Percentiles rank a stretch among this genome's conserved stretches.
phyloP scores from a whole-genome alignment of 2,113 vertebrate genomes.

The Stictonetta naevosa region DNA sequence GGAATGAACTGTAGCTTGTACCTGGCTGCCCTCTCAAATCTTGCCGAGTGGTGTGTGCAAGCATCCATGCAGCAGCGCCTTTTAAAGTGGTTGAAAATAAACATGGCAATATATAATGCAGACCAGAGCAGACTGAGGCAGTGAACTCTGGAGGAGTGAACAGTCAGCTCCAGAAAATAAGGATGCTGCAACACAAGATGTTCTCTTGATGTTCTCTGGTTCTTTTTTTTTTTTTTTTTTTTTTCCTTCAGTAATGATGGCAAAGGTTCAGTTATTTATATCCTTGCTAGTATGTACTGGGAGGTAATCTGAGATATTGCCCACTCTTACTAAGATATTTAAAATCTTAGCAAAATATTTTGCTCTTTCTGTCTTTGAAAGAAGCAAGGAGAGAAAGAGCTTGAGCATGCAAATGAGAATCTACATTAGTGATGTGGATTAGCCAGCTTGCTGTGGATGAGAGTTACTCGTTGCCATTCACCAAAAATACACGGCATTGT shows the following conservation, averaged over 20 bases:
- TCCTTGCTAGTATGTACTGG: background rate
- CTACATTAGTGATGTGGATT: background rate
- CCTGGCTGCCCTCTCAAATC: background rate
- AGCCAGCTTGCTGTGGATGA: background rate
- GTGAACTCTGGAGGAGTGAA: background rate
- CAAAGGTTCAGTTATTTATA: background rate
- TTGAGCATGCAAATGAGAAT: background rate
- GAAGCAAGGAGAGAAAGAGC: background rate
- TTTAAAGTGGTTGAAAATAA: background rate
- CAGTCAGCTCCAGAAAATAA: background rate
- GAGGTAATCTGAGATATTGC: background rate
- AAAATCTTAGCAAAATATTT: background rate
- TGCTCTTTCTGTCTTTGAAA: background rate
- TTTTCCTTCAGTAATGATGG: background rate
- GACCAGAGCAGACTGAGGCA: background rate
- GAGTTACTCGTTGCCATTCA: background rate
- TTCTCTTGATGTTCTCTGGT: background rate
- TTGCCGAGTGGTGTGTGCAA: background rate
- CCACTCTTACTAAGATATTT: background rate
- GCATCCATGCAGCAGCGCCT: background rate
- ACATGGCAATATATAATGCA: fast-evolving
- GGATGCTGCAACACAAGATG: fast-evolving
- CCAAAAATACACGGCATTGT: background rate
- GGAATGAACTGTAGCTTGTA: background rate
- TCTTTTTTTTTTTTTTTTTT: background rate